Base-by-base conservation (phyloP, 2,888 invertebrate genomes). In the Sinotaia quadrata region DNA sequence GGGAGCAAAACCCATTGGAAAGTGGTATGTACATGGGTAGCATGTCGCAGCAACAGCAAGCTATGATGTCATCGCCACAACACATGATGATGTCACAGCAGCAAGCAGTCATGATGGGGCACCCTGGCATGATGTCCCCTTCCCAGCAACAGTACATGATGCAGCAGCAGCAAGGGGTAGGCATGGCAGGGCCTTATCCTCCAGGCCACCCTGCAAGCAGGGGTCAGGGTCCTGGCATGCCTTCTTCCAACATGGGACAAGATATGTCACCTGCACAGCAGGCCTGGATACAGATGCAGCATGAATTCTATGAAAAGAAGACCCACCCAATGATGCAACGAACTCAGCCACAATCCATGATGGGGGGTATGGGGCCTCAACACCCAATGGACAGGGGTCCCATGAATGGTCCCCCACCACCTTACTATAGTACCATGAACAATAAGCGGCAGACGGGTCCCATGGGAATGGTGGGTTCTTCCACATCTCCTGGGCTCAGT, bases 261-360 rank as follows among this genome's bases (percentile, higher is more conserved):
- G 66, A 67, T 29, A 37, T 58, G 79, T 78, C 78, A 5, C 82
- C 91, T 75, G 92, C 92, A 5, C 93, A 94, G 88, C 91, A 94
- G 87, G 96, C 96, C 86, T 96, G 96, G 96, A 94, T 94, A 82
- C 95, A 96, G 88, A 89, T 96, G 78, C 95, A 95, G 84, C 93
- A 94, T 84, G 94, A 95, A 87, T 95, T 78, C 72, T 83, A 82
- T 63, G 73, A 76, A 27, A 82, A 84, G 57, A 84, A 85, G 70
- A 69, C 78, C n/a, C 76, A 78, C 21, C 69, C 71, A 41, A 81
- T 81, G 71, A 81, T 84, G 76, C 69, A 69, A 63, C 69, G 69
- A 4, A 56, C 63, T 27, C 71, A 71, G 49, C 72, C 69, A 33
- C 49, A 44, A 31, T 58, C 58, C 44, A 56, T 65, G 65, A 56